Percentiles rank a stretch among this genome's conserved stretches.
Evolutionary conservation across 2,888 invertebrate genomes (phyloP).

Genomic region (Thecocarcelia acutangulata): DNA sequence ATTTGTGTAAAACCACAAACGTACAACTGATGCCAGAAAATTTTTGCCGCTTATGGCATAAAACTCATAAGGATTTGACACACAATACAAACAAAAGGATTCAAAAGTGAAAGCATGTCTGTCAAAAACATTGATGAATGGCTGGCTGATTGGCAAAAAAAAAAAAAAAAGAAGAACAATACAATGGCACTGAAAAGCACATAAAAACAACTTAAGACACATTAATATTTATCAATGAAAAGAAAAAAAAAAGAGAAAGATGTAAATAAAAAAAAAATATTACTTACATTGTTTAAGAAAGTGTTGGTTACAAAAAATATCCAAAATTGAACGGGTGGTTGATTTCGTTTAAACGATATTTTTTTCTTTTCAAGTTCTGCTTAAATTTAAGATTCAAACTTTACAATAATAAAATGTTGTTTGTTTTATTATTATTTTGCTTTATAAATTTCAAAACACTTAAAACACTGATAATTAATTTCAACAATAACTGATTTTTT

Average conservation of each 20-base stretch:
- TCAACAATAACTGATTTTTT: slow-evolving; percentile 7
- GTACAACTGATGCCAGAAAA: background rate
- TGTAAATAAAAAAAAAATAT: background rate
- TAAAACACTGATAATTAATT: slow-evolving; percentile 21
- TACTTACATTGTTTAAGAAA: slow-evolving; percentile 66
- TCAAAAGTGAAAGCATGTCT: slow-evolving; percentile 13
- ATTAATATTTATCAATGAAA: background rate
- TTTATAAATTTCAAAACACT: slow-evolving; percentile 21
- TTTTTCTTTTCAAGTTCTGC: background rate
- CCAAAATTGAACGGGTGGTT: slow-evolving; percentile 59
- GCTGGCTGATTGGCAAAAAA: background rate
- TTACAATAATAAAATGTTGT: slow-evolving; percentile 1
- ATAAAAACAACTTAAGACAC: too few relatives aligned
- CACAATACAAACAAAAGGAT: background rate
- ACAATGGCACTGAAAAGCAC: too few relatives aligned
- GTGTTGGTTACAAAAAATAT: slow-evolving; percentile 60
- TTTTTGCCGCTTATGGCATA: background rate
- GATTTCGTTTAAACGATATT: slow-evolving; percentile 20
- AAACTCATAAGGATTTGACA: background rate
- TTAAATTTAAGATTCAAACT: background rate
- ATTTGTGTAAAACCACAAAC: too few relatives aligned
- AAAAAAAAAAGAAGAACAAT: too few relatives aligned
- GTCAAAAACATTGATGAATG: slow-evolving; percentile 6
- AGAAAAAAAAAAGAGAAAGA: background rate
- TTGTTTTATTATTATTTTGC: background rate